Evolutionary conservation across 2,113 vertebrate species (phyloP), one percentile per base, ranked within the genome.

Genomic region (Trematocara unimaculatum): DNA sequence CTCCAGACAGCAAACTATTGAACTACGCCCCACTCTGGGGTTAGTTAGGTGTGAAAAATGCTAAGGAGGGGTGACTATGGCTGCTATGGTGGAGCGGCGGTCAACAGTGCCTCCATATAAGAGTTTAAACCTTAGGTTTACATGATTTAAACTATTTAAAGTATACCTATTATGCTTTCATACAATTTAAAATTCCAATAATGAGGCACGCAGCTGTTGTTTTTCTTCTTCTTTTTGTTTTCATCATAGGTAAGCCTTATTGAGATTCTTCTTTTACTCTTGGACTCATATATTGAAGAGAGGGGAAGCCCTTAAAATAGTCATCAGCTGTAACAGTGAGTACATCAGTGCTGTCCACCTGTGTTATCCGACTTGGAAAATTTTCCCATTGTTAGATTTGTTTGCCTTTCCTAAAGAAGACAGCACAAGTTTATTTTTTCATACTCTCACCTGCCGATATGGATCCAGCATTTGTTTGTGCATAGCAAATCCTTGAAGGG

Each of bases 11-110:
- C 72, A 84, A 93, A 88, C 95, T 88, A 26, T 91, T 85, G 92
- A 86, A 87, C 86, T 82, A 84, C 83, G 81, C 89, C 89, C 84
- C 64, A 56, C 89, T 82, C 64, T 42, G 79, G 58, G 88, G 78
- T 85, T 87, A 90, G 86, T 89, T 80, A 23, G 84, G 93, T 92
- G 91, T 92, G 91, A 90, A 86, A 93, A 92, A 88, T 87, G 80
- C 17, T 82, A 47, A 58, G 62, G 38, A 58, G 84, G 92, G 90
- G 83, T 78, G 83, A 93, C 72, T 88, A 85, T 86, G 90, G 77
- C 60, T 84, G 14, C 31, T 31, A 89, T 42, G 84, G 49, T 83
- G 54, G 38, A 74, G 67, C 58, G 10, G 49, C 91, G 93, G 94
- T 92, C 91, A 93, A 74, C 64, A 92, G 84, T 87, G 67, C 84